Base-by-base conservation (phyloP, 2,113 vertebrate genomes). In the Lanius collurio region DNA sequence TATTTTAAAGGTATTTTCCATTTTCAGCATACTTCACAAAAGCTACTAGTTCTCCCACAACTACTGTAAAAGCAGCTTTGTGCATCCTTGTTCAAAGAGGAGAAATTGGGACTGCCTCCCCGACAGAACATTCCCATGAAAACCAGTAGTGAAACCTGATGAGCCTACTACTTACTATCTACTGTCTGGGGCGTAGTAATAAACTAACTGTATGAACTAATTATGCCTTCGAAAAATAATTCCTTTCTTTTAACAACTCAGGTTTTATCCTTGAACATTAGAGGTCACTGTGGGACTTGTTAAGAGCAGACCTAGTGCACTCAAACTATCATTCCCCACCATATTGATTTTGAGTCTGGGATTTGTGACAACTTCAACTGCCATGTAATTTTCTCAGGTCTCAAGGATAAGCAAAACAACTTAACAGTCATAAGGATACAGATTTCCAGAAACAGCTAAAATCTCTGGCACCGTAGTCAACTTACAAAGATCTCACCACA, bases 281-380 rank as follows among this genome's bases (percentile, higher is more conserved):
- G 93, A 89, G 92, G 94, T 90, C 85, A 95, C 82, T 93, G 64
- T 90, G 71, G 71, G 64, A 90, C 60, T 83, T 93, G 9, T 53
- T 44, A 57, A 31, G 50, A 70, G 44, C 17, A 0, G 10, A 55
- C 9, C 11, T 26, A 11, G 14, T 3, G 8, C 30, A 28, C 30
- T 37, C 5, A 65, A 22, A 56, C 20, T 56, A 28, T n/a, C 62
- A 12, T 22, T 74, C 71, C 42, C 63, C 71, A 90, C 82, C 90
- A 90, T 75, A 71, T 33, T 91, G 93, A 90, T 70, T 96, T 63
- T 44, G 55, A 91, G 59, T 24, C 49, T 87, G 30, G 27, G 15
- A 83, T 52, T 86, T 47, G 13, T 46, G 44, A 52, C 12, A 71
- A 41, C 8, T 82, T 76, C 35, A 83, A 16, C 37, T 26, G 30